Evolutionary conservation across 1,140 invertebrate genomes (phyloP).

Genomic region (Leptopilina clavipes): DNA sequence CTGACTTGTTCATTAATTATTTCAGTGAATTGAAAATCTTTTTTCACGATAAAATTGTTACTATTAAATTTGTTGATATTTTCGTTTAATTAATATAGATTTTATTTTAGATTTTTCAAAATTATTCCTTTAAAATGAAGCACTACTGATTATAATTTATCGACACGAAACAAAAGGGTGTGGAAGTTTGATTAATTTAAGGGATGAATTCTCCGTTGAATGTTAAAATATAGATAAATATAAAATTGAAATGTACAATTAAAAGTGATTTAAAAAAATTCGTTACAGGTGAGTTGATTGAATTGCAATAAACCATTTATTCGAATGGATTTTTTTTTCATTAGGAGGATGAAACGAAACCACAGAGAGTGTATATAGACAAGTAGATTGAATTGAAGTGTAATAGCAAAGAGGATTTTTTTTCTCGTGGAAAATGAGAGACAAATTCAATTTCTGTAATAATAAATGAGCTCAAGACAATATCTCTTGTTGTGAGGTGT

Average conservation of each 20-base stretch:
- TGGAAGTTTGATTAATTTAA: not conserved
- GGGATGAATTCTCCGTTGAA: no score
- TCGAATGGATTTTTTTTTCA: constrained; percentile 9
- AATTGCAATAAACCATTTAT: constrained; percentile 19
- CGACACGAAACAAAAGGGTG: not conserved
- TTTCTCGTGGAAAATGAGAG: not conserved
- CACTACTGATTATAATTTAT: no score
- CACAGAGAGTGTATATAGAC: not conserved
- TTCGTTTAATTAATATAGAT: no score
- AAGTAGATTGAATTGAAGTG: constrained; percentile 16
- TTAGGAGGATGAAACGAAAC: constrained; percentile 12
- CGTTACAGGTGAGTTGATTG: not conserved
- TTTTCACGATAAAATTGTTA: no score
- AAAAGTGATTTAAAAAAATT: constrained; percentile 17
- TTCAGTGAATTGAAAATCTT: no score
- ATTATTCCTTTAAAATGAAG: no score
- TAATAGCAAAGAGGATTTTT: constrained; percentile 11
- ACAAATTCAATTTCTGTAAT: not conserved
- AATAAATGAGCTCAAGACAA: not conserved
- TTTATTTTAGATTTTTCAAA: no score
- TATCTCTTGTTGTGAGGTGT: not conserved
- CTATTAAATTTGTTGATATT: no score
- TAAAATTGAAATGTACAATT: not conserved
- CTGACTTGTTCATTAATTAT: no score
- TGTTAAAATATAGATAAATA: not conserved